Percentiles rank a stretch among this genome's conserved stretches.
Evolutionary conservation across 2,113 vertebrate species (phyloP).

Genomic region (Prunella fulvescens): DNA sequence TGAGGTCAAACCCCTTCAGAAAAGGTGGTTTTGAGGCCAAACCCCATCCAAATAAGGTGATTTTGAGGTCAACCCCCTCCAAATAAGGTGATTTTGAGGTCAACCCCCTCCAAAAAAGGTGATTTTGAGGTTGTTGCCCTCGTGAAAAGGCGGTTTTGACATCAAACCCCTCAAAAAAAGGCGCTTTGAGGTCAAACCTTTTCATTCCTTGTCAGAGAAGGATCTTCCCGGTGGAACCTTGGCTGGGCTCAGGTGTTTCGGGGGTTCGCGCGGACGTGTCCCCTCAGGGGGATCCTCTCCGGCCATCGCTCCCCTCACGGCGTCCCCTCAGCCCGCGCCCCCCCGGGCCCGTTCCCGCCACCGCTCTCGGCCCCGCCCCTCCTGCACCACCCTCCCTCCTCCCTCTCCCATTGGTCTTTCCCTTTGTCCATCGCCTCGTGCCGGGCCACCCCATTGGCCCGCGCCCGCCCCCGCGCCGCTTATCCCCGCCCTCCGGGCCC

Average conservation of each 20-base stretch:
- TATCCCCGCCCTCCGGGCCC: neutral
- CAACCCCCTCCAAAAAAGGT: neutral
- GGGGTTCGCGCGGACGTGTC: fast-evolving
- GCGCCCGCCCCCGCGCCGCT: neutral
- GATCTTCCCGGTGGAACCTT: neutral
- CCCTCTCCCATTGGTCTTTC: fast-evolving
- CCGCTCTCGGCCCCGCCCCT: neutral
- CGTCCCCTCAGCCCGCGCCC: neutral
- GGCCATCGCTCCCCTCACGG: neutral
- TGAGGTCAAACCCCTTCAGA: neutral
- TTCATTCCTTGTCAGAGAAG: neutral
- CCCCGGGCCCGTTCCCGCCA: neutral
- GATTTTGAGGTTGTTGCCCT: neutral
- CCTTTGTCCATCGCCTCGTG: fast-evolving
- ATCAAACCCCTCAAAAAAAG: neutral
- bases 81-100: neutral
- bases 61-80: neutral
- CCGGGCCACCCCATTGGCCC: neutral
- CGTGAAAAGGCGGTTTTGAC: neutral
- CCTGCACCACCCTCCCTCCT: neutral
- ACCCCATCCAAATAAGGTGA: neutral
- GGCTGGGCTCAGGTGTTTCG: neutral
- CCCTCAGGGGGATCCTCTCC: neutral
- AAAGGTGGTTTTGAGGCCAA: neutral
- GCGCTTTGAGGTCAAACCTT: neutral